Base-by-base conservation (phyloP, 2,113 vertebrate genomes). In the Gobio gobio region DNA sequence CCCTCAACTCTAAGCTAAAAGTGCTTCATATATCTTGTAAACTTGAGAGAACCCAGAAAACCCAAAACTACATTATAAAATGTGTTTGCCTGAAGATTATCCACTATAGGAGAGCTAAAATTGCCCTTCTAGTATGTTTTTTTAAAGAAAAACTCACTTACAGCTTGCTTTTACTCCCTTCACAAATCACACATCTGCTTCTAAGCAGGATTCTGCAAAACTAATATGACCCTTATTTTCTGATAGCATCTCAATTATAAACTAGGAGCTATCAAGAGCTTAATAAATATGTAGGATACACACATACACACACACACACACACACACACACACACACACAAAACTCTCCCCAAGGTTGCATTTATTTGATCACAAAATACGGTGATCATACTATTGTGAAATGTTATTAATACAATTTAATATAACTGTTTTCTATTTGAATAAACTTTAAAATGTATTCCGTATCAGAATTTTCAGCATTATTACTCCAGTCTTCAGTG, bases 11-110 rank as follows among this genome's bases (percentile, higher is more conserved):
- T 16, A 1, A 56, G 47, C 49, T 72, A 54, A 70, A 82, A 51
- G 10, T 54, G 49, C 13, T 56, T 68, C 45, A 56, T 56, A 14
- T 81, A 82, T 82, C 66, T 40, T 54, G 66, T 70, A 82, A 82
- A 82, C 66, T 40, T 58, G 64, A 72, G 47, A 82, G 29, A 33
- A 36, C 45, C 26, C 18, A 72, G 29, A 82, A 29, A 33, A 54
- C 45, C 45, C 26, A 51, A 82, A 82, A 82, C 49, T 61, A 36
- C 61, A 81, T 81, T 59, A 51, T 33, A 72, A 82, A 72, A 82
- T 82, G 80, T 82, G 80, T 72, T 72, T 72, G 64, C 80, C 47
- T 70, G 49, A 72, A 82, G 80, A 82, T 82, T 82, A 82, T 72
- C 49, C 49, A 40, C 29, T 82, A 58, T 43, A 58, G 20, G 14